A percentile compares a stretch with the other conserved stretches of the same genome.
phyloP scores from a whole-genome alignment of 2,113 vertebrate genomes.

The Apodemus sylvaticus region DNA sequence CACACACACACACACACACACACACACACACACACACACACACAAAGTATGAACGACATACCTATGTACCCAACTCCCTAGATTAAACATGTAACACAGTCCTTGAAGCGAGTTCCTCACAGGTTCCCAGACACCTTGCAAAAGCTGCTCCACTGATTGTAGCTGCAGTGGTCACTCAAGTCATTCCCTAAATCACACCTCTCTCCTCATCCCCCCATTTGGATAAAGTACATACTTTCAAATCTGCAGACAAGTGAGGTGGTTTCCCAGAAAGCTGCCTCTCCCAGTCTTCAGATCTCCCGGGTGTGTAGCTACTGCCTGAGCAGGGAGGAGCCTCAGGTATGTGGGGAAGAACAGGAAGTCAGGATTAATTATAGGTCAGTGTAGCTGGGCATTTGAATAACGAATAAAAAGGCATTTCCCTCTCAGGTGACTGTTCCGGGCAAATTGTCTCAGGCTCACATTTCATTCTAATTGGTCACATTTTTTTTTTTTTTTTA shows the following conservation, averaged over 20 bases:
- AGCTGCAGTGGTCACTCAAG: neutral
- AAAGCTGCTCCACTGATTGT: neutral
- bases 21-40: neutral
- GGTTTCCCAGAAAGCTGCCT: slow-evolving; percentile 21
- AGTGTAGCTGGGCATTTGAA: slow-evolving; percentile 59
- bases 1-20: neutral
- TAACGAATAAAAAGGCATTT: slow-evolving; percentile 56
- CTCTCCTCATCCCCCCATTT: neutral
- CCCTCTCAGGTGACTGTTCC: slow-evolving; percentile 25
- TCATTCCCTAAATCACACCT: neutral
- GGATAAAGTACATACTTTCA: slow-evolving; percentile 50
- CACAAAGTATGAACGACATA: neutral
- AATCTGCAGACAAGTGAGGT: slow-evolving; percentile 1
- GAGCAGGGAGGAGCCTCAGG: slow-evolving; percentile 51
- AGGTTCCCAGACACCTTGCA: neutral
- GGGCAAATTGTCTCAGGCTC: slow-evolving; percentile 19
- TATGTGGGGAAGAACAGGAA: slow-evolving; percentile 59
- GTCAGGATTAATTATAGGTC: slow-evolving; percentile 57
- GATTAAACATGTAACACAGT: neutral
- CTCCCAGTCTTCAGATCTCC: neutral
- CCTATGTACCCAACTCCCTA: neutral
- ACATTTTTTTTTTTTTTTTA: slow-evolving; percentile 4
- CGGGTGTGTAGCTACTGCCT: neutral
- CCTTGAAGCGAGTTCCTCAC: neutral
- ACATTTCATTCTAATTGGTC: neutral